Evolutionary conservation across 2,888 invertebrate species (phyloP).

Genomic region (Drosophila maculinotata): DNA sequence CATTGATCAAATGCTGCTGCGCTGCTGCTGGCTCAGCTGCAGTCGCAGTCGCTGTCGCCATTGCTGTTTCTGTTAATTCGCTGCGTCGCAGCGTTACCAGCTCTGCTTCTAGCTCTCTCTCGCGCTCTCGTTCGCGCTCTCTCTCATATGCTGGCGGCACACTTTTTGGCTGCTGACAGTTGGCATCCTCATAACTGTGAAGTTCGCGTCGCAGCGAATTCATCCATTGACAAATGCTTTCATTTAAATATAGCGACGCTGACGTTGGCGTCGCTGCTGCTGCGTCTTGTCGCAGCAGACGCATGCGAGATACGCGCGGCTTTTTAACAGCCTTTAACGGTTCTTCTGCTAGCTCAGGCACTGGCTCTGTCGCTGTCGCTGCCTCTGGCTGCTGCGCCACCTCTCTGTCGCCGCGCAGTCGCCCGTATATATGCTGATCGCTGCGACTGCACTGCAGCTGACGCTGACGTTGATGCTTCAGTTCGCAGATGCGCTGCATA

Average conservation of each 20-base stretch:
- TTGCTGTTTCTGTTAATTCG: background rate
- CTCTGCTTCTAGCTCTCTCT: slow-evolving; percentile 22
- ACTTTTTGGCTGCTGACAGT: slow-evolving; percentile 81
- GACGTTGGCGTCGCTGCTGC: slow-evolving; percentile 9
- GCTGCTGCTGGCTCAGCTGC: slow-evolving; percentile 1
- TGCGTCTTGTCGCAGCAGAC: slow-evolving; percentile 50
- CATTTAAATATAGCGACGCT: slow-evolving; percentile 70
- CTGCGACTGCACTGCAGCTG: slow-evolving; percentile 76
- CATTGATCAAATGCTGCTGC: slow-evolving; percentile 71
- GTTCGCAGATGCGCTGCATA: slow-evolving; percentile 82
- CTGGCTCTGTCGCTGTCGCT: background rate
- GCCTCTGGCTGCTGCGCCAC: background rate
- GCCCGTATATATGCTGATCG: slow-evolving; percentile 84
- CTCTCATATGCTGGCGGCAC: slow-evolving; percentile 77
- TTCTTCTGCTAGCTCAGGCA: background rate
- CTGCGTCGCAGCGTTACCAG: slow-evolving; percentile 41
- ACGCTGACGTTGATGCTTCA: slow-evolving; percentile 76
- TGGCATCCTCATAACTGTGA: slow-evolving; percentile 77
- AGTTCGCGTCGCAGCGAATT: slow-evolving; percentile 81
- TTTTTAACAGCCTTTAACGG: slow-evolving; percentile 29
- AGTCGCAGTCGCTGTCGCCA: background rate
- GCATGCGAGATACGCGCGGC: slow-evolving; percentile 58
- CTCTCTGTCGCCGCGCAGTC: slow-evolving; percentile 48
- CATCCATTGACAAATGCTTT: slow-evolving; percentile 84
- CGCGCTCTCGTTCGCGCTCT: slow-evolving; percentile 29